These are phyloP conservation scores for Gonioctena quinquepunctata DNA, from an alignment of 1,140 invertebrate species.

Conservation along the genomic window DNA sequence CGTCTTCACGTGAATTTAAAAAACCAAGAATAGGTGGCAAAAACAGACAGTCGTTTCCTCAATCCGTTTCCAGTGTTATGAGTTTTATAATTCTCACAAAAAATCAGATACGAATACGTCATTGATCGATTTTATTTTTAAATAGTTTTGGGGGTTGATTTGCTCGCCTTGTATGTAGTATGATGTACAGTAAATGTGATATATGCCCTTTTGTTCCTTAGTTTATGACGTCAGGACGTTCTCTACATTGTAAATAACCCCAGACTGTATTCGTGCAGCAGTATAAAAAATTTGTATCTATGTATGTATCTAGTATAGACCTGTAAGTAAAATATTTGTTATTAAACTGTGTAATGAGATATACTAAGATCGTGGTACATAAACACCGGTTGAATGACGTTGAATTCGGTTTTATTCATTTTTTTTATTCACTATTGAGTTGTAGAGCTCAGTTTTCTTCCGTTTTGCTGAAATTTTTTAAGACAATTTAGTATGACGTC, in stretches of 20 bases:
- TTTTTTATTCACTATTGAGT: too few species aligned
- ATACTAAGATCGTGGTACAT: neutral
- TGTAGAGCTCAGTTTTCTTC: too few species aligned
- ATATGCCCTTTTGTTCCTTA: conserved; percentile 53
- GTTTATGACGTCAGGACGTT: conserved; percentile 23
- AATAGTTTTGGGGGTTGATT: too few species aligned
- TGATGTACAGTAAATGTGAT: conserved; percentile 56
- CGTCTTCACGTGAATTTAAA: too few species aligned
- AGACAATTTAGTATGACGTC: neutral
- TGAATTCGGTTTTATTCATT: too few species aligned
- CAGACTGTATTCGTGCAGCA: conserved; percentile 33
- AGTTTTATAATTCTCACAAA: too few species aligned
- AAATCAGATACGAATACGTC: too few species aligned
- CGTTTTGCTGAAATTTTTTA: neutral
- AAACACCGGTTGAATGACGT: too few species aligned
- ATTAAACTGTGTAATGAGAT: conserved; percentile 43
- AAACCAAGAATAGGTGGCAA: too few species aligned
- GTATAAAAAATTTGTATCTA: conserved; percentile 55
- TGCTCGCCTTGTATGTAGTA: conserved; percentile 43
- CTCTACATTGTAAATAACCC: conserved; percentile 17
- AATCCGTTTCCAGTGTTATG: too few species aligned
- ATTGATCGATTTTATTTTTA: too few species aligned
- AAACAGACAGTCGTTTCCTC: too few species aligned
- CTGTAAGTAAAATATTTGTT: conserved; percentile 51
- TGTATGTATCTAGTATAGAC: conserved; percentile 55